A percentile compares a stretch with the other conserved stretches of the same genome.
Conservation (phyloP, 2,797 vertebrate genomes). For the Austrolebias charrua region DNA sequence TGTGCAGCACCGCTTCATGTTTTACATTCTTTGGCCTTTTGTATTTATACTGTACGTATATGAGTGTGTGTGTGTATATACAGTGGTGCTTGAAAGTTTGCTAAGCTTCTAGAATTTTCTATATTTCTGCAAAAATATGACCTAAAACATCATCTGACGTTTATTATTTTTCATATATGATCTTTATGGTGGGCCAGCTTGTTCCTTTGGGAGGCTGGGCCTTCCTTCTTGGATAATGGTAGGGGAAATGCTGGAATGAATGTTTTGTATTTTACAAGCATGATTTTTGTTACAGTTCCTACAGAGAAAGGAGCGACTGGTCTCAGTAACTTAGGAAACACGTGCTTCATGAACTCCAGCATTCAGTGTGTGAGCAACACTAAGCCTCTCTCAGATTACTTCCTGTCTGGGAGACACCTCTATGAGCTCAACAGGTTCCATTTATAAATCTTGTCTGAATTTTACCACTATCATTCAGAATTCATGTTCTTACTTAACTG, state of each 20-base stretch:
- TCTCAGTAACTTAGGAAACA: constrained; percentile 97
- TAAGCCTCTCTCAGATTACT: constrained; percentile 94
- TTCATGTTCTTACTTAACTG: background rate
- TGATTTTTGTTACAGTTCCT: constrained; percentile 80
- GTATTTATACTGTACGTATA: too few relatives aligned
- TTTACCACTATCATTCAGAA: background rate
- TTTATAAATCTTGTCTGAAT: accelerated
- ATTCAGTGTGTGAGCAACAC: constrained; percentile 99
- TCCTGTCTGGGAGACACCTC: constrained; percentile 96
- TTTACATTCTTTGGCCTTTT: too few relatives aligned
- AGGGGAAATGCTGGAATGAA: background rate
- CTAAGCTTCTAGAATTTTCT: too few relatives aligned
- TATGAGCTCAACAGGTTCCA: constrained; percentile 95
- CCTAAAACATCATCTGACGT: too few relatives aligned
- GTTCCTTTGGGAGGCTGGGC: too few relatives aligned
- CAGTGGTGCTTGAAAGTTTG: too few relatives aligned
- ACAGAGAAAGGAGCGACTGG: constrained; percentile 99
- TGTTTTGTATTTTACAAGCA: background rate
- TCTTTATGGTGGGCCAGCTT: too few relatives aligned
- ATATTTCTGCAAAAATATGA: too few relatives aligned
- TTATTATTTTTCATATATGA: too few relatives aligned
- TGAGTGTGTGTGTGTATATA: too few relatives aligned
- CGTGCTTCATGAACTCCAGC: constrained; percentile 99
- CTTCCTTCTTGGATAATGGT: too few relatives aligned
- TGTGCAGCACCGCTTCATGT: background rate